Percentiles rank a stretch among this genome's conserved stretches.
Evolutionary conservation across 2,113 vertebrate species (phyloP).

Genomic region (Oryctolagus cuniculus): mOryCun1.1 NC_091439.1:33707001-33707500

Average conservation of each 20-base stretch:
- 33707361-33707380: slow-evolving; percentile 78
- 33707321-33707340: slow-evolving; percentile 80
- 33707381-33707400: slow-evolving; percentile 80
- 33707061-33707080: slow-evolving; percentile 29
- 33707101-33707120: slow-evolving; percentile 84
- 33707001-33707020: slow-evolving; percentile 63
- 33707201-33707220: slow-evolving; percentile 81
- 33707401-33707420: slow-evolving; percentile 67
- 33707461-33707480: slow-evolving; percentile 69
- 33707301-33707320: slow-evolving; percentile 79
- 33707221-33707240: slow-evolving; percentile 59
- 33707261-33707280: slow-evolving; percentile 82
- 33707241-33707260: slow-evolving; percentile 78
- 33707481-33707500: slow-evolving; percentile 60
- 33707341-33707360: slow-evolving; percentile 76
- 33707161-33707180: slow-evolving; percentile 82
- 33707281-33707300: slow-evolving; percentile 81
- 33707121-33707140: slow-evolving; percentile 80
- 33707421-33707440: slow-evolving; percentile 56
- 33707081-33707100: slow-evolving; percentile 58
- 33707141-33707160: slow-evolving; percentile 73
- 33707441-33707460: slow-evolving; percentile 76
- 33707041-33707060: slow-evolving; percentile 68
- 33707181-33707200: slow-evolving; percentile 81
- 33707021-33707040: slow-evolving; percentile 71